Percentiles rank a stretch among this genome's conserved stretches.
Evolutionary conservation across 2,888 invertebrate genomes (phyloP).

Genomic region (Rhamphomyia laevipes): DNA sequence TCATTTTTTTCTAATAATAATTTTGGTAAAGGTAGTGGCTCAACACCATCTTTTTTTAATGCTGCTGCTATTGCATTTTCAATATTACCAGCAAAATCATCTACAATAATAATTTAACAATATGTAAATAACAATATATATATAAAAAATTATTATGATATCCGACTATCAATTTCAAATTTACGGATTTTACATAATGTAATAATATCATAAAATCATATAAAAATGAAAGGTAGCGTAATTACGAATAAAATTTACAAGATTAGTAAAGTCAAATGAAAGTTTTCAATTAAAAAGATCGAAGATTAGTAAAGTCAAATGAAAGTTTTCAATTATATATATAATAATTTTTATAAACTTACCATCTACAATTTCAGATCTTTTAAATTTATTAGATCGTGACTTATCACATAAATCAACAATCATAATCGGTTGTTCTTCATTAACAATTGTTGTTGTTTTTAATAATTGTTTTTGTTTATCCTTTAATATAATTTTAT

Average conservation of each 20-base stretch:
- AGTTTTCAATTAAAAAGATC: no score
- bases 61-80: conserved; percentile 68
- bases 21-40: conserved; percentile 27
- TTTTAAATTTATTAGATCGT: conserved; percentile 1
- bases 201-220: no score
- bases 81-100: conserved; percentile 68
- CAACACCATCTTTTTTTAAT: conserved; percentile 53
- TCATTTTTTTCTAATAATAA: conserved; percentile 41
- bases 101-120: conserved; percentile 25
- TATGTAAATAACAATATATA: background rate
- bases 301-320: no score
- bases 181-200: no score
- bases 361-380: conserved; percentile 20
- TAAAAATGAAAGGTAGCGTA: no score
- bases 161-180: no score
- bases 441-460: background rate
- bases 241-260: no score
- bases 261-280: no score
- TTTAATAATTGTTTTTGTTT: background rate
- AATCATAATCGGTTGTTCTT: background rate
- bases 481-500: background rate
- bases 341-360: conserved; percentile 23
- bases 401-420: background rate
- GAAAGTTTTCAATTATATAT: no score
- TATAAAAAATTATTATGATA: background rate